Evolutionary conservation across 2,888 invertebrate species (phyloP).

Genomic region (Drosophila peninsularis): DNA sequence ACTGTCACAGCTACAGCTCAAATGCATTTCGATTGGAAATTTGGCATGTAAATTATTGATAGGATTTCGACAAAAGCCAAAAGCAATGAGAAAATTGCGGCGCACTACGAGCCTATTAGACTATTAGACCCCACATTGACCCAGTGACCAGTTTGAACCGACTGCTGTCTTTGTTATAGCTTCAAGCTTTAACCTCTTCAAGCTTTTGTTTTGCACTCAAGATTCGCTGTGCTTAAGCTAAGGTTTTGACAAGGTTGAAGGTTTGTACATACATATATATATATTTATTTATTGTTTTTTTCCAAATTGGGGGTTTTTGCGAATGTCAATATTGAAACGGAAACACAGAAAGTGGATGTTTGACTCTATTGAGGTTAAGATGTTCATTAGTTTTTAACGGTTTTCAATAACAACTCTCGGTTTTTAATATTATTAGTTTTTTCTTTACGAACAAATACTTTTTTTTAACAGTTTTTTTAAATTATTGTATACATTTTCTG

Average conservation of each 20-base stretch:
- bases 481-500: neutral
- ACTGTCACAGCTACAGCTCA: slow-evolving; percentile 5
- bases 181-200: slow-evolving; percentile 28
- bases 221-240: slow-evolving; percentile 25
- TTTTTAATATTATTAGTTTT: neutral
- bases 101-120: neutral
- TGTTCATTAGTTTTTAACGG: slow-evolving; percentile 33
- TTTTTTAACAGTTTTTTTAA: too few species aligned
- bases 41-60: slow-evolving; percentile 5
- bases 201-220: slow-evolving; percentile 34
- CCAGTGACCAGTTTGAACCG: slow-evolving; percentile 7
- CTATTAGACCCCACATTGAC: neutral
- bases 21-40: slow-evolving; percentile 20
- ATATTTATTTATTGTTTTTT: neutral
- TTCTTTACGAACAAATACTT: neutral
- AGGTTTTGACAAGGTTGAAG: slow-evolving; percentile 54
- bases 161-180: neutral
- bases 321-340: slow-evolving; percentile 13
- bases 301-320: neutral
- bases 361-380: slow-evolving; percentile 25
- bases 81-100: neutral
- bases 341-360: slow-evolving; percentile 5
- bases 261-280: slow-evolving; percentile 17
- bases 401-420: slow-evolving; percentile 12
- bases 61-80: neutral